Percentiles rank a stretch among this genome's conserved stretches.
These are phyloP conservation scores for Drosophila demipolita DNA, from an alignment of 2,888 invertebrate species.

Conservation along the genomic window DNA sequence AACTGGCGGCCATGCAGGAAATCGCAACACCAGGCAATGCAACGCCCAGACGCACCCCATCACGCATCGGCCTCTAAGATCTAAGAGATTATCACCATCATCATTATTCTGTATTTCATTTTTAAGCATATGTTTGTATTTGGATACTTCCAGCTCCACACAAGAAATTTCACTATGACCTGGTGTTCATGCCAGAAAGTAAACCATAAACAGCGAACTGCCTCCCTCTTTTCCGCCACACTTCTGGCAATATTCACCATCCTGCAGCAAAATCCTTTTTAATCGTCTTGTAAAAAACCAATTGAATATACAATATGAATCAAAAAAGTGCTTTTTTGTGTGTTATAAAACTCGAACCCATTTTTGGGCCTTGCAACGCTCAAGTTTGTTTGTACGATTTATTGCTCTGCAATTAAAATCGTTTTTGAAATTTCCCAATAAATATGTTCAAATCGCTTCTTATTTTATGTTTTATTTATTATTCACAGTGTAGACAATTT, in stretches of 20 bases:
- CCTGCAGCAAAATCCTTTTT: too few relatives aligned
- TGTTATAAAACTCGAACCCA: too few relatives aligned
- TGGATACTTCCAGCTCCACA: neutral
- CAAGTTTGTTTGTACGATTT: too few relatives aligned
- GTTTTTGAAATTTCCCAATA: neutral
- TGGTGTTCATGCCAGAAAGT: too few relatives aligned
- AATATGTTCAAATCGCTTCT: neutral
- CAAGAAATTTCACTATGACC: too few relatives aligned
- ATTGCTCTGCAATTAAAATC: neutral
- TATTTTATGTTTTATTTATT: neutral
- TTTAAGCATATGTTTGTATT: slow-evolving; percentile 2
- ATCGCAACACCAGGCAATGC: slow-evolving; percentile 93
- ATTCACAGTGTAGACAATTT: neutral
- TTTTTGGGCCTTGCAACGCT: too few relatives aligned
- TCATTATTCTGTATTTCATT: neutral
- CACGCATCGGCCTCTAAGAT: slow-evolving; percentile 91
- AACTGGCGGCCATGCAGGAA: slow-evolving; percentile 91
- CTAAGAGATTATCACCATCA: slow-evolving; percentile 81
- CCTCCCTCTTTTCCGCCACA: too few relatives aligned
- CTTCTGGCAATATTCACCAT: too few relatives aligned
- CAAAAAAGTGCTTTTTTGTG: too few relatives aligned
- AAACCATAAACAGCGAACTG: too few relatives aligned
- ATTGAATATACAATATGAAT: too few relatives aligned
- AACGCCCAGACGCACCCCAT: slow-evolving; percentile 92
- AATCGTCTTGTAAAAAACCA: too few relatives aligned